Base-by-base conservation (phyloP, 2,797 vertebrate species). In the Antrozous pallidus region DNA sequence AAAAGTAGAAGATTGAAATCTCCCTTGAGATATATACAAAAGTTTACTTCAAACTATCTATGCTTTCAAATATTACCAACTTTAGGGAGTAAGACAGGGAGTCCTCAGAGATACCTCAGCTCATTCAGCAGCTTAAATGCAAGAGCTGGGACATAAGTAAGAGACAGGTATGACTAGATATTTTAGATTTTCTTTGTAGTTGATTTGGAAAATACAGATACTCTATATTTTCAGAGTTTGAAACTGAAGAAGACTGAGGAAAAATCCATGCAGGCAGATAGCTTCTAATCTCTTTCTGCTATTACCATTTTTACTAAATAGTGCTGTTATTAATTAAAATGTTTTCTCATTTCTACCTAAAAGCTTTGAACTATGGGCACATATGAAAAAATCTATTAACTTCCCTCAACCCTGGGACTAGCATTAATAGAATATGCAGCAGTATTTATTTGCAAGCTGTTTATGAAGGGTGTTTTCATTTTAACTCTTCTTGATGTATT, bases 381-480 rank as follows among this genome's bases (percentile, higher is more conserved):
- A 47, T 65, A 63, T 67, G 77, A 86, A 71, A 71, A 91, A 51
- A 67, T 95, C 65, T 91, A n/a, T 74, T 94, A 16, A 94, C 56
- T 96, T 91, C 83, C 51, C 33, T 84, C 40, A 78, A 47, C 81
- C 84, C 92, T 96, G 92, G 77, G 42, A 96, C 86, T 85, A 94
- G 78, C 89, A 90, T 85, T 96, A 96, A 96, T 88, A 96, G 87
- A 97, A 88, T 96, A 96, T 96, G 83, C 49, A 96, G 73, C 31
- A 79, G 26, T 95, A 42, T 96, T 92, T 97, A 95, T 89, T 78
- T 96, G 69, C 91, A 94, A 85, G 80, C 83, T 96, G 91, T 96
- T 97, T 97, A 92, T 94, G 77, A 97, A 94, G 91, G n/a, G 28
- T 74, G 71, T 92, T 96, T 96, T 96, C 83, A 92, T 95, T 94